phyloP scores from a whole-genome alignment of 2,113 vertebrate species.

The Elaphurus davidianus region DNA sequence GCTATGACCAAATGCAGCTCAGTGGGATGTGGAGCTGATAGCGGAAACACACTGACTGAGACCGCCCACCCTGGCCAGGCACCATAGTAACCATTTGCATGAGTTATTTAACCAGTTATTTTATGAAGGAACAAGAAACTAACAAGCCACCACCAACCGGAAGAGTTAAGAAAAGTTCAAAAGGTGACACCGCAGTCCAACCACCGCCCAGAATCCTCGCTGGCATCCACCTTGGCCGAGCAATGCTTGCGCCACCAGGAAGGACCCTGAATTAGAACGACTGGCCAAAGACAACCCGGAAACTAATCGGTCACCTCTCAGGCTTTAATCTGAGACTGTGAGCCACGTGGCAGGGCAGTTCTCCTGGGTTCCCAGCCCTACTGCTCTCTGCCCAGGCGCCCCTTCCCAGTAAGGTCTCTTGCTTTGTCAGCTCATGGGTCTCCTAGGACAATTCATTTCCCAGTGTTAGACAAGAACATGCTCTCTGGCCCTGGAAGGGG shows the following conservation, averaged over 20 bases:
- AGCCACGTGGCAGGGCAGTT: neutral
- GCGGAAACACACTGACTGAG: neutral
- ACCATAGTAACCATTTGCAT: neutral
- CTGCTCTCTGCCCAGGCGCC: neutral
- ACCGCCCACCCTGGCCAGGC: neutral
- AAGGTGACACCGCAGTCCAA: neutral
- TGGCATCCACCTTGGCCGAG: neutral
- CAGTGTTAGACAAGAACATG: neutral
- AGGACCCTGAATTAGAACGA: neutral
- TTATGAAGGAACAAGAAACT: neutral
- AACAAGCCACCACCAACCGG: neutral
- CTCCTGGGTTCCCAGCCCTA: neutral
- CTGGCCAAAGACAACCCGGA: neutral
- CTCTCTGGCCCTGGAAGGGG: neutral
- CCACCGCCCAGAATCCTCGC: neutral
- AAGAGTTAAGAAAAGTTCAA: neutral
- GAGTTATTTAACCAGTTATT: neutral
- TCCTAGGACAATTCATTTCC: neutral
- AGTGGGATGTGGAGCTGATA: neutral
- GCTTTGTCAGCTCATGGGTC: neutral
- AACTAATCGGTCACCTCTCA: neutral
- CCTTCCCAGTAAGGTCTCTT: neutral
- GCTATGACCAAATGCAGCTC: neutral
- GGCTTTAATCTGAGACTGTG: neutral
- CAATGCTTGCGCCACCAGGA: neutral